These are phyloP conservation scores for Galerucella calmariensis DNA, from an alignment of 2,888 invertebrate genomes.

Conservation along the genomic window DNA sequence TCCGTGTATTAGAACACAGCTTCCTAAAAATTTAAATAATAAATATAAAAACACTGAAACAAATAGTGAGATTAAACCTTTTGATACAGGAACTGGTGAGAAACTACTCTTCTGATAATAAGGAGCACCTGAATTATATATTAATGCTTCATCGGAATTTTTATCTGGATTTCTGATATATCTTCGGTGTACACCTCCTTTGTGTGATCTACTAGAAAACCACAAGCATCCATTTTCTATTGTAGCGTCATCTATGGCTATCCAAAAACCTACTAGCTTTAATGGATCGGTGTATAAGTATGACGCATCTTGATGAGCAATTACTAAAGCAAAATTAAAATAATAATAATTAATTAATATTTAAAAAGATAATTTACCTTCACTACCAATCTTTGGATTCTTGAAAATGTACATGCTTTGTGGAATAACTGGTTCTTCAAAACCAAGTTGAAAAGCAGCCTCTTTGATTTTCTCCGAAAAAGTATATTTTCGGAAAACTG, in stretches of 20 bases:
- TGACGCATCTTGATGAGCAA: conserved; percentile 86
- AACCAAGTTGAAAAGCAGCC: conserved; percentile 77
- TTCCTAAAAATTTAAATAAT: conserved; percentile 69
- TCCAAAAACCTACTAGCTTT: conserved; percentile 90
- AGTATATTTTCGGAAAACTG: conserved; percentile 83
- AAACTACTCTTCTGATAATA: conserved; percentile 81
- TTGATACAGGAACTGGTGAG: conserved; percentile 81
- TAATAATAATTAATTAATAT: not conserved
- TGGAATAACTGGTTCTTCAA: conserved; percentile 83
- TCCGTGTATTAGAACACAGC: conserved; percentile 90
- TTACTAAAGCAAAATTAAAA: conserved; percentile 68
- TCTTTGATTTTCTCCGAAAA: conserved; percentile 86
- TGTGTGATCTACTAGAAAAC: conserved; percentile 93
- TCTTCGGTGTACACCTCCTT: conserved; percentile 80
- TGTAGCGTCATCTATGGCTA: conserved; percentile 94
- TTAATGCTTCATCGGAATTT: conserved; percentile 69
- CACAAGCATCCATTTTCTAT: conserved; percentile 94
- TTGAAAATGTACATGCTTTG: conserved; percentile 99
- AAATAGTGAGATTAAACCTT: conserved; percentile 71
- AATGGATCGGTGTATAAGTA: conserved; percentile 88
- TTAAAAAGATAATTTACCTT: conserved; percentile 70
- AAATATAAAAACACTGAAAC: not conserved
- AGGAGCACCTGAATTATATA: conserved; percentile 77
- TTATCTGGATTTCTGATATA: conserved; percentile 77
- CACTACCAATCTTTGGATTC: conserved; percentile 90